A percentile compares a stretch with the other conserved stretches of the same genome.
phyloP scores from a whole-genome alignment of 2,888 invertebrate species.

The Bombyx huttoni region DNA sequence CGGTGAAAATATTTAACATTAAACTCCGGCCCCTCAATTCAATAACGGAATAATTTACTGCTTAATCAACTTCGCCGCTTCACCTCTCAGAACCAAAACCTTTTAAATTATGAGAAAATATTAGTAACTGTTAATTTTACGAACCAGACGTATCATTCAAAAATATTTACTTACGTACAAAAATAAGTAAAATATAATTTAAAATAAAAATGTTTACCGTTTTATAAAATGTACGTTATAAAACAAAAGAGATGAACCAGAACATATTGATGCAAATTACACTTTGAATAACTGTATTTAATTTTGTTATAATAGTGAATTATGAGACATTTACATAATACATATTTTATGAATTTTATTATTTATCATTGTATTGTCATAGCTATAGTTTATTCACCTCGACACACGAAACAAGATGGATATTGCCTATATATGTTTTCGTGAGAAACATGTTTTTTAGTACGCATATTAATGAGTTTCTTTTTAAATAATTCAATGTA shows the following conservation, averaged over 20 bases:
- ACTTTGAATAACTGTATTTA: background rate
- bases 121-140: no score
- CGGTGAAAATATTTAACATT: no score
- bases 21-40: no score
- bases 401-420: background rate
- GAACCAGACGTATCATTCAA: no score
- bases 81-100: no score
- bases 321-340: background rate
- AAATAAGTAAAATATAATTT: background rate
- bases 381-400: background rate
- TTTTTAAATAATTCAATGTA: background rate
- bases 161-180: no score
- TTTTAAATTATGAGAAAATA: no score
- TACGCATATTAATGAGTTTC: background rate
- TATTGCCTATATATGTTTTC: background rate
- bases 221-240: background rate
- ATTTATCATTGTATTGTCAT: background rate
- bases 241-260: background rate
- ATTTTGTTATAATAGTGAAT: background rate
- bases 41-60: no score
- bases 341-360: background rate
- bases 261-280: background rate
- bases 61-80: no score
- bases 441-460: background rate
- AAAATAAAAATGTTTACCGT: background rate